Evolutionary conservation across 1,140 invertebrate species (phyloP), one percentile per base, ranked within the genome.

Genomic region (Cylas formicarius): DNA sequence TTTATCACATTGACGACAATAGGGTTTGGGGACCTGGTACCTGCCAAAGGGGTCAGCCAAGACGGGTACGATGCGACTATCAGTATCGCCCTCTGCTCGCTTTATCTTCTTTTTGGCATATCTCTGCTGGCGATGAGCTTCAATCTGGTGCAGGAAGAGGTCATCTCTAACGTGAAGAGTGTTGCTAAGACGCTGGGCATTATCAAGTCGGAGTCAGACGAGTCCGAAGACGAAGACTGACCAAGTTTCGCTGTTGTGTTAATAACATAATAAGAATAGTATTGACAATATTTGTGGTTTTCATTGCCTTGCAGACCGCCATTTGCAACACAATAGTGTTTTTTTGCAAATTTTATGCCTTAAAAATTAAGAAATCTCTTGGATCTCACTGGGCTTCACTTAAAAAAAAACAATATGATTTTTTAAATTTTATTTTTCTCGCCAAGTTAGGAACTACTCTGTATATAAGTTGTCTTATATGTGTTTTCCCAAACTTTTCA

Each of bases 71-170:
- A 82, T 31, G 81, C 78, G 0, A 75, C 83, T 51, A 74, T 84
- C 48, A 84, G 86, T 24, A 90, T 97, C 47, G 89, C 92, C 0
- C 77, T 97, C 13, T 93, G 89, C 59, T 90, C 90, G 0, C 65
- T 96, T 29, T 97, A 97, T 71, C 71, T 97, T 41, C 72, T 99
- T 9, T 94, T 96, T 65, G 95, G 95, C 5, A 98, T 99, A 64
- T 91, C 95, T 0, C 72, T 99, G 19, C 68, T 99, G 36, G 94
- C 94, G 14, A 99, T 99, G 96, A 94, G 90, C 60, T 98, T 99
- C 69, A 97, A 97, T 72, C 73, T 99, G 50, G 91, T 97, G 14
- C 89, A 92, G 67, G 87, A 91, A 61, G 86, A 91, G 64, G 87
- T 91, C 3, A 88, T 90, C 49, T 86, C 80, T 33, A 85, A 86